A percentile compares a stretch with the other conserved stretches of the same genome.
Evolutionary conservation across 1,140 invertebrate genomes (phyloP).

Genomic region (Zaprionus gabonicus): DNA sequence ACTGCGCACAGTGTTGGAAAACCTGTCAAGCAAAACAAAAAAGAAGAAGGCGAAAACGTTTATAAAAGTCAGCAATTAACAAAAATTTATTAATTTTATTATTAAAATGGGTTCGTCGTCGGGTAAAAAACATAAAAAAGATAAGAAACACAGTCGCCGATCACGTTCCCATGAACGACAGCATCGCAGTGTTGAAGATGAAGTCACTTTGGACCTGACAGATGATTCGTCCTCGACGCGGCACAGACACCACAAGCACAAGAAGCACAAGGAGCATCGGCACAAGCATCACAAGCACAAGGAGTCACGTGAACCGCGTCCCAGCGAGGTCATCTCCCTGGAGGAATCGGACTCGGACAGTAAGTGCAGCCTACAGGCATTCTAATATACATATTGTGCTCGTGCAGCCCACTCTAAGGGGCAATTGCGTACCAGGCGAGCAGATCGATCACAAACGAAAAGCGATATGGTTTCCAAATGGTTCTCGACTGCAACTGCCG

Average conservation of each 20-base stretch:
- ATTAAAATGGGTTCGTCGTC: conserved; percentile 76
- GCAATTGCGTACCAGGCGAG: conserved; percentile 41
- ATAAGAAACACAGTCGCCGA: conserved; percentile 76
- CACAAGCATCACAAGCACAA: conserved; percentile 75
- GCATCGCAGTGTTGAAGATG: conserved; percentile 47
- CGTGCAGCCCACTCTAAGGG: conserved; percentile 57
- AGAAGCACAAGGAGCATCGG: conserved; percentile 71
- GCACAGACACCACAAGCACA: conserved; percentile 71
- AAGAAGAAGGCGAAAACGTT: conserved; percentile 50
- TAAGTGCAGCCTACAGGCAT: conserved; percentile 41
- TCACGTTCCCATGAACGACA: conserved; percentile 63
- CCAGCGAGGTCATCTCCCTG: conserved; percentile 71
- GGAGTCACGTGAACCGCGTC: conserved; percentile 47
- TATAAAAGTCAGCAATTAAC: conserved; percentile 29
- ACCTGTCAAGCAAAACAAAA: conserved; percentile 22
- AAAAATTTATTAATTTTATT: conserved; percentile 18
- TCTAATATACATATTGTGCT: not conserved
- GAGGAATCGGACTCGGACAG: conserved; percentile 78
- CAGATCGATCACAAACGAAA: conserved; percentile 42
- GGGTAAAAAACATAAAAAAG: conserved; percentile 84
- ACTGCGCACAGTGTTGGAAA: conserved; percentile 34
- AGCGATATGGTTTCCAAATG: conserved; percentile 59
- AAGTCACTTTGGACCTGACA: conserved; percentile 60
- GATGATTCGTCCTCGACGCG: conserved; percentile 59
- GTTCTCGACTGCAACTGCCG: conserved; percentile 23